These are phyloP conservation scores for Alsophila aescularia DNA, from an alignment of 2,888 invertebrate species.

Conservation along the genomic window DNA sequence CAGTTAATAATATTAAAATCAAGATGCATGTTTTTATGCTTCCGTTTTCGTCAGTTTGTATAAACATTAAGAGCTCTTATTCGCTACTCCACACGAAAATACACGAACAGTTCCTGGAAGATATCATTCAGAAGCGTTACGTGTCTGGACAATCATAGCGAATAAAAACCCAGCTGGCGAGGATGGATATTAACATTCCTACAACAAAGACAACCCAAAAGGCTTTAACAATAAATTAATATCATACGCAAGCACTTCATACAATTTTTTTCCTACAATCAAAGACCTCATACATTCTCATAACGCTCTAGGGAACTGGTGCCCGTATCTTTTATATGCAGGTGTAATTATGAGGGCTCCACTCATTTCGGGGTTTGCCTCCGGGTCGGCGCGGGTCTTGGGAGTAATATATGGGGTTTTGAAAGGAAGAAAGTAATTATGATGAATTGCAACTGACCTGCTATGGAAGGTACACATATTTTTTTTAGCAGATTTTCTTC, in stretches of 20 bases:
- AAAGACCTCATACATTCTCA: neutral
- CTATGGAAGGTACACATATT: neutral
- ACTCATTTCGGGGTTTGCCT: neutral
- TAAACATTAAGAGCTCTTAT: no score
- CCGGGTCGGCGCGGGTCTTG: neutral
- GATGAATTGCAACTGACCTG: slow-evolving; percentile 1
- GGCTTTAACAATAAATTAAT: neutral
- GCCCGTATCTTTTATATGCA: slow-evolving; percentile 8
- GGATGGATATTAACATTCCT: no score
- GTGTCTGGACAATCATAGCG: no score
- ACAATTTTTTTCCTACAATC: neutral
- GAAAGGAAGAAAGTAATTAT: slow-evolving; percentile 6
- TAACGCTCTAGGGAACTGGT: neutral
- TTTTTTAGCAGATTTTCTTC: no score
- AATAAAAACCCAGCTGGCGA: no score
- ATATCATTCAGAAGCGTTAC: no score
- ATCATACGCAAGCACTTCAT: neutral
- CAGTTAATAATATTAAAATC: no score
- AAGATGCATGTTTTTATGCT: no score
- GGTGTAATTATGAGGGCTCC: slow-evolving; percentile 10
- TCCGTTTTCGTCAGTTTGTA: no score
- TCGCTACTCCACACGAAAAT: no score
- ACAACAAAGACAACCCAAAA: neutral
- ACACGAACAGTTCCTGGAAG: no score
- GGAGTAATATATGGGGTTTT: neutral